Evolutionary conservation across 2,888 invertebrate genomes (phyloP).

Genomic region (Chymomyza procnemis): DNA sequence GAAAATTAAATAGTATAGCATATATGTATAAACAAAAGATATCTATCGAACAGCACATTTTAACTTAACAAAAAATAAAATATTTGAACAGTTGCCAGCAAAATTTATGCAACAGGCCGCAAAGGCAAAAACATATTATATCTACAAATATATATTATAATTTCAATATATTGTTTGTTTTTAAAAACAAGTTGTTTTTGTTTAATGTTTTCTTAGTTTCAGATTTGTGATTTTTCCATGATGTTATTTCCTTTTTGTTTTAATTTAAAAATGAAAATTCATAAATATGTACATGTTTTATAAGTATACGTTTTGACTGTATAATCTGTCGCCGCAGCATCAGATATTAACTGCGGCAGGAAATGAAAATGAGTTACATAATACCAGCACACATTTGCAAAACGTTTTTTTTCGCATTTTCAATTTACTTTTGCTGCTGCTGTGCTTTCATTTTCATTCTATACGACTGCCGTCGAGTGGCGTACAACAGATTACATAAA

Average conservation of each 20-base stretch:
- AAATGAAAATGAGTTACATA: neutral
- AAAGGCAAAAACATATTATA: conserved; percentile 31
- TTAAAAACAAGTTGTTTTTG: conserved; percentile 41
- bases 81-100: conserved; percentile 69
- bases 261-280: conserved; percentile 23
- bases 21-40: conserved; percentile 17
- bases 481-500: neutral
- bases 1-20: neutral
- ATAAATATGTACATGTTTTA: neutral
- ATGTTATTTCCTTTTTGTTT: neutral
- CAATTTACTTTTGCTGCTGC: neutral
- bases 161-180: conserved; percentile 4
- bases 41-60: conserved; percentile 44
- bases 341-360: neutral
- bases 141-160: conserved; percentile 7
- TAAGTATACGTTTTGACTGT: neutral
- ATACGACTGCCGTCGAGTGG: neutral
- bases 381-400: neutral
- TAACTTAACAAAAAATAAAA: conserved; percentile 44
- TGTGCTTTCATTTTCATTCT: neutral
- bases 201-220: conserved; percentile 1
- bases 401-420: neutral
- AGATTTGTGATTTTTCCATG: conserved; percentile 19
- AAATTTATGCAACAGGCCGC: conserved; percentile 54
- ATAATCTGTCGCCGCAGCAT: neutral